Conservation (phyloP, 2,888 invertebrate species). For the Magallana nippona region DNA sequence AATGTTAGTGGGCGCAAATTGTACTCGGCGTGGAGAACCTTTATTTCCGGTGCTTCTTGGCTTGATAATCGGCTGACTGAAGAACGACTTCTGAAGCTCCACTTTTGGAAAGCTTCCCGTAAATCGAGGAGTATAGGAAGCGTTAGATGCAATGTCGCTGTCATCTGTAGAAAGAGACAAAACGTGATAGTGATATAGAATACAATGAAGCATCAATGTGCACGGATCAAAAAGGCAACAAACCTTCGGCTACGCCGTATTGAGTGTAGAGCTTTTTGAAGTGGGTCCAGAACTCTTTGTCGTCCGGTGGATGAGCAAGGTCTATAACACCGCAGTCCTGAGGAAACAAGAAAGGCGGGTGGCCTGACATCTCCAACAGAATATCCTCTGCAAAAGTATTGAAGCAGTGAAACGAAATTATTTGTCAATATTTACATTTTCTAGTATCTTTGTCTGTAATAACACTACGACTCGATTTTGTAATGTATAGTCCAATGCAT, state of each 20-base stretch:
- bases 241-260: slow-evolving; percentile 66
- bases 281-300: slow-evolving; percentile 60
- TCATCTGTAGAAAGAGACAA: slow-evolving; percentile 61
- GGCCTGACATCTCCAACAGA: slow-evolving; percentile 59
- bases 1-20: slow-evolving; percentile 17
- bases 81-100: slow-evolving; percentile 58
- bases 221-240: neutral
- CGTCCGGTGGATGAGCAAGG: slow-evolving; percentile 59
- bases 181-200: too few species aligned
- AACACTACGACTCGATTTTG: too few species aligned
- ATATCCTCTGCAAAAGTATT: slow-evolving; percentile 47
- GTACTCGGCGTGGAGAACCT: slow-evolving; percentile 30
- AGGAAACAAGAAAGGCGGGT: slow-evolving; percentile 71
- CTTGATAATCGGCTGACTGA: slow-evolving; percentile 30
- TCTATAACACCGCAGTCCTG: slow-evolving; percentile 63
- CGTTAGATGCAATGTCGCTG: slow-evolving; percentile 70
- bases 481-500: too few species aligned
- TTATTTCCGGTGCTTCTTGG: neutral
- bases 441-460: too few species aligned
- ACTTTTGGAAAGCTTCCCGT: slow-evolving; percentile 52
- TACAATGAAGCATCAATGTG: too few species aligned
- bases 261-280: slow-evolving; percentile 59
- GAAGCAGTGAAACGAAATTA: neutral
- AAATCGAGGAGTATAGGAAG: slow-evolving; percentile 66
- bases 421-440: too few species aligned